Conservation (phyloP, 2,888 invertebrate genomes). For the Eupithecia centaureata region DNA sequence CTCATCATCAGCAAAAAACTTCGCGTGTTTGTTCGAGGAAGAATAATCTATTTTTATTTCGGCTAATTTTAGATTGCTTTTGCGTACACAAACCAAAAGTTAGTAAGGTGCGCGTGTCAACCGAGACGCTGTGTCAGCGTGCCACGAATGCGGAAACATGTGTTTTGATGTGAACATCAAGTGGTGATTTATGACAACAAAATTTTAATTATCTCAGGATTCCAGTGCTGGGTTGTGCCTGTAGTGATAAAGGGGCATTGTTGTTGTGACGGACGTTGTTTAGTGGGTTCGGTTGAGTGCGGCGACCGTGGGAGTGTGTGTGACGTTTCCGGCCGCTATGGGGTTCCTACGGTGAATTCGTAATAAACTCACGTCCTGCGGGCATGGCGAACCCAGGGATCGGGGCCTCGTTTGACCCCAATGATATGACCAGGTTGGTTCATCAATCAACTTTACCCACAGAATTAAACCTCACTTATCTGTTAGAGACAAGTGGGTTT, state of each 20-base stretch:
- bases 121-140: slow-evolving; percentile 59
- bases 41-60: slow-evolving; percentile 71
- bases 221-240: slow-evolving; percentile 47
- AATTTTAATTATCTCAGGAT: slow-evolving; percentile 58
- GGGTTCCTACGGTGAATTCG: slow-evolving; percentile 61
- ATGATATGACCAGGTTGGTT: slow-evolving; percentile 86
- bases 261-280: slow-evolving; percentile 34
- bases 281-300: slow-evolving; percentile 42
- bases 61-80: slow-evolving; percentile 74
- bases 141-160: slow-evolving; percentile 74
- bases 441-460: slow-evolving; percentile 8
- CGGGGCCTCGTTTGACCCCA: slow-evolving; percentile 88
- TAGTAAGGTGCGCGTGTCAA: slow-evolving; percentile 65
- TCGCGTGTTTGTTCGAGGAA: slow-evolving; percentile 76
- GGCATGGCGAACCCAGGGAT: slow-evolving; percentile 81
- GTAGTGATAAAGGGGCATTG: slow-evolving; percentile 39
- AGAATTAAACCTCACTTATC: neutral
- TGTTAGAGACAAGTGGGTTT: neutral
- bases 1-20: slow-evolving; percentile 66
- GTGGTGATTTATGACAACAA: slow-evolving; percentile 76
- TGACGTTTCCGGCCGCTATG: slow-evolving; percentile 71
- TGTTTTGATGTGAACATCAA: slow-evolving; percentile 80
- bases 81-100: slow-evolving; percentile 62
- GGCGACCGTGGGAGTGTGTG: slow-evolving; percentile 58
- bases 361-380: slow-evolving; percentile 50